These are phyloP conservation scores for Archivesica marissinica DNA, from an alignment of 1,140 invertebrate species.

Conservation along the genomic window DNA sequence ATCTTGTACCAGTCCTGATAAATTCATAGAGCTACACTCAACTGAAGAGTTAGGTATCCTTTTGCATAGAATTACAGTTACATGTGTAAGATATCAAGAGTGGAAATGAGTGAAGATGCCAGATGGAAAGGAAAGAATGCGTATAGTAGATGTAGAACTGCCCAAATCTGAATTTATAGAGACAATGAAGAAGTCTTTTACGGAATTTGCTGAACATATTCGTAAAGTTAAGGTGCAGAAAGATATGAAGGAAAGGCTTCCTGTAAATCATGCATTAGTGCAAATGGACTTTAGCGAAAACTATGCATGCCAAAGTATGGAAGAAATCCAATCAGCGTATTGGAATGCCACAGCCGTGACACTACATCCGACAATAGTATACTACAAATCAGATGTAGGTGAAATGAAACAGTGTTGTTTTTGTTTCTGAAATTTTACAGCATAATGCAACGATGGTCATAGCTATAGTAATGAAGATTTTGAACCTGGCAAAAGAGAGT, in stretches of 20 bases:
- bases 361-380: slow-evolving; percentile 63
- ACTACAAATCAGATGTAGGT: background rate
- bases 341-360: slow-evolving; percentile 66
- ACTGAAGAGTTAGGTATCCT: background rate
- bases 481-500: no score
- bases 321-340: slow-evolving; percentile 69
- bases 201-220: slow-evolving; percentile 54
- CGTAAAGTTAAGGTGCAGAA: slow-evolving; percentile 27
- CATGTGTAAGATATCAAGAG: slow-evolving; percentile 32
- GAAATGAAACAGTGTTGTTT: slow-evolving; percentile 24
- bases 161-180: slow-evolving; percentile 45
- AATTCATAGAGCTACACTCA: slow-evolving; percentile 15
- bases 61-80: background rate
- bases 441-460: slow-evolving; percentile 62
- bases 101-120: slow-evolving; percentile 47
- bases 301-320: slow-evolving; percentile 53
- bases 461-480: no score
- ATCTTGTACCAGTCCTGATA: slow-evolving; percentile 17
- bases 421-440: slow-evolving; percentile 56
- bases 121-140: slow-evolving; percentile 42
- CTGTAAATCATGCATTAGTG: slow-evolving; percentile 33
- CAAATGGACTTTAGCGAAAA: slow-evolving; percentile 58
- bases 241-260: slow-evolving; percentile 60
- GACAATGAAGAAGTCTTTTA: slow-evolving; percentile 16
- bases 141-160: slow-evolving; percentile 25